phyloP scores from a whole-genome alignment of 2,888 invertebrate genomes.

The Cepaea hortensis region DNA sequence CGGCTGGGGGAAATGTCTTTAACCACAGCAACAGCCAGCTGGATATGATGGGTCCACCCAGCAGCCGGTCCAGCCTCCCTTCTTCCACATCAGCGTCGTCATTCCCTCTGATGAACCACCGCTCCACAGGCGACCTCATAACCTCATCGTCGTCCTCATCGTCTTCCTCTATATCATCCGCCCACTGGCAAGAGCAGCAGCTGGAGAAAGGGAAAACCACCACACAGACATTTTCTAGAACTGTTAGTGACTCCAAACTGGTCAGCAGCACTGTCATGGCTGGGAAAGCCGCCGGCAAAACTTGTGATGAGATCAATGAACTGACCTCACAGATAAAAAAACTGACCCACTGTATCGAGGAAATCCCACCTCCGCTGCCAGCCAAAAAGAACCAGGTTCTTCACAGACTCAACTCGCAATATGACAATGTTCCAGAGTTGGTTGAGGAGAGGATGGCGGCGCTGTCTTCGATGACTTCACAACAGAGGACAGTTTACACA shows the following conservation, averaged over 20 bases:
- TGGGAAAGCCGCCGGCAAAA: slow-evolving; percentile 49
- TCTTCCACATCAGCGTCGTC: slow-evolving; percentile 31
- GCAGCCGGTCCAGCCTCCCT: slow-evolving; percentile 2
- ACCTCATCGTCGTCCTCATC: slow-evolving; percentile 32
- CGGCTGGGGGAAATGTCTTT: background rate
- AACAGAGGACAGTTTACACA: slow-evolving; percentile 54
- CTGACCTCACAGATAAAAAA: slow-evolving; percentile 67
- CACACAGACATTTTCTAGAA: slow-evolving; percentile 78
- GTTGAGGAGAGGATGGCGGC: slow-evolving; percentile 42
- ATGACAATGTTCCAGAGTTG: slow-evolving; percentile 81
- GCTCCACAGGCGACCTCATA: slow-evolving; percentile 49
- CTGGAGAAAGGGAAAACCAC: slow-evolving; percentile 32
- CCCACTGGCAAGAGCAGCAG: slow-evolving; percentile 48
- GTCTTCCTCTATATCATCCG: slow-evolving; percentile 24
- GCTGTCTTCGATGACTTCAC: slow-evolving; percentile 54
- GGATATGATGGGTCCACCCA: background rate
- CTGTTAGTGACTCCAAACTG: slow-evolving; percentile 90
- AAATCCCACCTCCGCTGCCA: slow-evolving; percentile 80
- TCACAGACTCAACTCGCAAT: slow-evolving; percentile 83
- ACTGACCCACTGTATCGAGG: slow-evolving; percentile 67
- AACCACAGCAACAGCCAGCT: slow-evolving; percentile 3
- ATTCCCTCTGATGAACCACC: slow-evolving; percentile 28
- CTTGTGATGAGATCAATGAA: slow-evolving; percentile 67
- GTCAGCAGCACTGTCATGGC: slow-evolving; percentile 28
- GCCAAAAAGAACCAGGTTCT: slow-evolving; percentile 79